phyloP scores from a whole-genome alignment of 1,140 invertebrate species.

The Cecropterus lyciades region DNA sequence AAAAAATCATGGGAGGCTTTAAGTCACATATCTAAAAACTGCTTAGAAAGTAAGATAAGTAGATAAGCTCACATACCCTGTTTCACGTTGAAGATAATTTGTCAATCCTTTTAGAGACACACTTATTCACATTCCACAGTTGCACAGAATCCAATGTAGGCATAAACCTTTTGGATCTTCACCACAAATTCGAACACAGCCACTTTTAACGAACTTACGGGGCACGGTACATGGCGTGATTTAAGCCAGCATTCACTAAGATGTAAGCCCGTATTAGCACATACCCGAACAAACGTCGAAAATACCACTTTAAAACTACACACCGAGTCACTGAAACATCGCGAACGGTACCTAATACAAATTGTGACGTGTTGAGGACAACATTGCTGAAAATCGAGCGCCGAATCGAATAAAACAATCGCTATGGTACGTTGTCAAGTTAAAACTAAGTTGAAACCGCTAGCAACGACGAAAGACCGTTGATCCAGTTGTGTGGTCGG shows the following conservation, averaged over 20 bases:
- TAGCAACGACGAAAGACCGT: constrained; percentile 76
- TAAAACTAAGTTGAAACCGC: constrained; percentile 78
- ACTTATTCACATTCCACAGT: constrained; percentile 65
- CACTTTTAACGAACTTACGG: constrained; percentile 75
- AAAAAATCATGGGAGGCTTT: neutral
- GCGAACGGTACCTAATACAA: constrained; percentile 58
- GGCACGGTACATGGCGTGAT: constrained; percentile 75
- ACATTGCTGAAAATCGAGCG: constrained; percentile 63
- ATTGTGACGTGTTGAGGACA: constrained; percentile 68
- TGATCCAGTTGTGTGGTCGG: constrained; percentile 76
- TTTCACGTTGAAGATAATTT: constrained; percentile 54
- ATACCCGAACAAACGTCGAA: constrained; percentile 43
- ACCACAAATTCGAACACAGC: constrained; percentile 74
- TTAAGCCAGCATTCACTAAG: constrained; percentile 70
- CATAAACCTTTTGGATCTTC: constrained; percentile 55
- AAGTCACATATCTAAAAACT: neutral
- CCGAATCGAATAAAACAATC: constrained; percentile 69
- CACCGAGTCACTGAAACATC: constrained; percentile 53
- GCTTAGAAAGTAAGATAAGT: constrained; percentile 46
- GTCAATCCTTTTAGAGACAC: constrained; percentile 64
- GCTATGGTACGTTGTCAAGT: constrained; percentile 67
- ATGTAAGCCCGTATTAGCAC: constrained; percentile 63
- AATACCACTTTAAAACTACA: constrained; percentile 46
- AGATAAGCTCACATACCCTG: constrained; percentile 65
- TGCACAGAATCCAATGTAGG: constrained; percentile 52